Evolutionary conservation across 2,888 invertebrate genomes (phyloP), one percentile per base, ranked within the genome.

Genomic region (Drosophila greeni): DNA sequence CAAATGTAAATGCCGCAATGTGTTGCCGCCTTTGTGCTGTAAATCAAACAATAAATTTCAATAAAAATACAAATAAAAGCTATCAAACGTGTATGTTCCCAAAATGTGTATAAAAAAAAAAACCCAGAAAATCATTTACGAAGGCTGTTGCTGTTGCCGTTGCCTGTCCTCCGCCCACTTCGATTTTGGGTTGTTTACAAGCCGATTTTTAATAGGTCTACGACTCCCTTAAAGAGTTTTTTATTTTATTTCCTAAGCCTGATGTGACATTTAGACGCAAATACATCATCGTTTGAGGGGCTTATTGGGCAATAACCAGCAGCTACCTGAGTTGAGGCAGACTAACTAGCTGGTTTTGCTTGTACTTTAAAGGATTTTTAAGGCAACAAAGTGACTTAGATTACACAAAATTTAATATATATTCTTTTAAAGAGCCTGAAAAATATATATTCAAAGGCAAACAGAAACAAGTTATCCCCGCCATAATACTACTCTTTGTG

Each of bases 11-110:
- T 33, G 48, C 23, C 23, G 9, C 20, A 47, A 24, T 52, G 57
- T 57, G 59, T 18, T 47, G 16, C 18, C 26, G 26, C 18, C 40
- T 31, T 47, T 48, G 36, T 66, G 56, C 57, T 70, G 70, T 64
- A 72, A 74, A 76, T 76, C 73, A 68, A 75, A 74, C 72, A 75
- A 79, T 75, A 75, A 79, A 79, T 79, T 79, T 75, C 75, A 79
- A 79, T 79, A 76, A 78, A 62, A 79, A 76, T 43, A 62, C 72
- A 66, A 76, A 79, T 75, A 76, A 76, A 76, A 72, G 68, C 66
- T 51, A 73, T 75, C 67, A 70, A 66, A 62, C 52, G 53, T 62
- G 47, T 39, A 42, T 53, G 45, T 39, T 66, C 37, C 49, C 49
- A 29, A 23, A 51, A 55, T 47, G 18, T 9, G 18, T 2, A 20